Percentiles rank a stretch among this genome's conserved stretches.
Evolutionary conservation across 2,888 invertebrate species (phyloP).

Genomic region (Platycheirus rosarum): DNA sequence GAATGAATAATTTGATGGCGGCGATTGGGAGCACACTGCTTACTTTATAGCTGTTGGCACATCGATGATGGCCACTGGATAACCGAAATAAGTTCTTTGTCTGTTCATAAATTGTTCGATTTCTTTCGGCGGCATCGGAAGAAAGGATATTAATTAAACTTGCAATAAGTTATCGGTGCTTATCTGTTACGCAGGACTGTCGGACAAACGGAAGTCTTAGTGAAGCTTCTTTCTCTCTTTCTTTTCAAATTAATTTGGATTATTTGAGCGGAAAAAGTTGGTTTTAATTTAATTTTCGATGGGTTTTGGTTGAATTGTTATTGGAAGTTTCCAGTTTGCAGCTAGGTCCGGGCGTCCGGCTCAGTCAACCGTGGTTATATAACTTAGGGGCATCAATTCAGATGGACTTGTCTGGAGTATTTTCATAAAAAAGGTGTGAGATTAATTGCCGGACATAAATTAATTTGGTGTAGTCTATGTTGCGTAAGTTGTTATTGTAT

Average conservation of each 20-base stretch:
- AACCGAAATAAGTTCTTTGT: conserved; percentile 5
- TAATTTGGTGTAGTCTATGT: conserved; percentile 65
- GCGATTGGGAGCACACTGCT: conserved; percentile 38
- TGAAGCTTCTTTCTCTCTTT: conserved; percentile 19
- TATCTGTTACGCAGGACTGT: conserved; percentile 58
- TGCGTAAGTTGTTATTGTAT: conserved; percentile 57
- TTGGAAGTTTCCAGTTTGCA: too few species aligned
- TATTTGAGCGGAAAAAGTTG: conserved; percentile 58
- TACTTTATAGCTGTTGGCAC: conserved; percentile 52
- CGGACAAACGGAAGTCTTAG: conserved; percentile 57
- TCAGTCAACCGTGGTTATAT: neutral
- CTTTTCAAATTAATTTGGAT: conserved; percentile 70
- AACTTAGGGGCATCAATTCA: neutral
- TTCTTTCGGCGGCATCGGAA: conserved; percentile 33
- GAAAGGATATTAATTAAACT: conserved; percentile 67
- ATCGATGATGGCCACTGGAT: conserved; percentile 51
- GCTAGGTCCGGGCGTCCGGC: neutral
- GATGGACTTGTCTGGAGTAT: neutral
- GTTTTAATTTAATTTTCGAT: conserved; percentile 59
- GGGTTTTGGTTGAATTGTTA: neutral
- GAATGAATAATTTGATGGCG: conserved; percentile 25
- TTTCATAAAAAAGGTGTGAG: conserved; percentile 43
- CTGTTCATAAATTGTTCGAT: conserved; percentile 11
- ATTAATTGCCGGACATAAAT: conserved; percentile 67
- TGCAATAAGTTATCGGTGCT: conserved; percentile 66